Conservation (phyloP, 2,888 invertebrate species). For the Thera britannica region DNA sequence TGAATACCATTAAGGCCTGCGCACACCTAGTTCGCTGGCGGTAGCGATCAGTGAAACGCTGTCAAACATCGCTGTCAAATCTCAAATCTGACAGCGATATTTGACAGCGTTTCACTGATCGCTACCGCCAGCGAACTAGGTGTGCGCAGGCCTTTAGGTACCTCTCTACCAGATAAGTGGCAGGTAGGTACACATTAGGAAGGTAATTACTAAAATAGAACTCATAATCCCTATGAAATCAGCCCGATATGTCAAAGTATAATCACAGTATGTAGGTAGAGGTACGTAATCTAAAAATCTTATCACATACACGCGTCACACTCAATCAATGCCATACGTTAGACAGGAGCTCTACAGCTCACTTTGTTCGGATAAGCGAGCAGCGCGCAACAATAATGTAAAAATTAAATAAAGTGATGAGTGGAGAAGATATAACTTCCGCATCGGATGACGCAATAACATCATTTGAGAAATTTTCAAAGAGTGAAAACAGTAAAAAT, state of each 20-base stretch:
- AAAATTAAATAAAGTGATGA: constrained; percentile 64
- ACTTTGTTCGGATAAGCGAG: constrained; percentile 59
- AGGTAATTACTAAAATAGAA: constrained; percentile 27
- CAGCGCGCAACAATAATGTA: constrained; percentile 58
- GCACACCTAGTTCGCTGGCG: too few relatives aligned
- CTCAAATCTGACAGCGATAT: too few relatives aligned
- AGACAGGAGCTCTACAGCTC: constrained; percentile 64
- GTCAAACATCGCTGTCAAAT: too few relatives aligned
- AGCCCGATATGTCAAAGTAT: constrained; percentile 53
- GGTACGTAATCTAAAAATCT: constrained; percentile 61
- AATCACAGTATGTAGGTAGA: constrained; percentile 52
- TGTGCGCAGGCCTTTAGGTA: too few relatives aligned
- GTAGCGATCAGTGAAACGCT: too few relatives aligned
- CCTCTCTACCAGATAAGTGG: too few relatives aligned
- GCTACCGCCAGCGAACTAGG: too few relatives aligned
- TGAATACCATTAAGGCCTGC: too few relatives aligned
- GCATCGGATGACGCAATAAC: constrained; percentile 55
- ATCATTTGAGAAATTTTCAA: constrained; percentile 51
- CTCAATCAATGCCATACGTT: constrained; percentile 81
- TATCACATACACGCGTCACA: constrained; percentile 71
- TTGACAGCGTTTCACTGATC: too few relatives aligned
- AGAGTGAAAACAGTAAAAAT: constrained; percentile 10
- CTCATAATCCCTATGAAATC: constrained; percentile 49
- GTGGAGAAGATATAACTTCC: constrained; percentile 60
- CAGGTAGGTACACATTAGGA: not conserved